Percentiles rank a stretch among this genome's conserved stretches.
These are phyloP conservation scores for Stegana nigrithorax DNA, from an alignment of 2,888 invertebrate genomes.

Conservation along the genomic window DNA sequence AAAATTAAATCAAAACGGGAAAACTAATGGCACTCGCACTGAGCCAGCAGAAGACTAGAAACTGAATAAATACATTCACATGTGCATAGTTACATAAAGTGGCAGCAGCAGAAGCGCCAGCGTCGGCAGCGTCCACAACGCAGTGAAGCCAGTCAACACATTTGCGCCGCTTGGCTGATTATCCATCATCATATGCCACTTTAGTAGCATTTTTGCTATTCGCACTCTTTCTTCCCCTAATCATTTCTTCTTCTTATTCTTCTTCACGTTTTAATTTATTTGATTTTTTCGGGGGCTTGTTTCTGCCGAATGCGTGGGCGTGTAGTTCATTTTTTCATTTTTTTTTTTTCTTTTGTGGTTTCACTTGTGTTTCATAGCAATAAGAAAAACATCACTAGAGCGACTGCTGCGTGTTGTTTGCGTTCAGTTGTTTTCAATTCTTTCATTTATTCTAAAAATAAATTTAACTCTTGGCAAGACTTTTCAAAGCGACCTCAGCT, in stretches of 20 bases:
- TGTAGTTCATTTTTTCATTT: not conserved
- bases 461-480: no score
- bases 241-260: not conserved
- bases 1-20: not conserved
- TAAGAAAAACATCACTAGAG: no score
- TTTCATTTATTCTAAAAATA: no score
- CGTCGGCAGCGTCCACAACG: not conserved
- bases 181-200: not conserved
- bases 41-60: not conserved
- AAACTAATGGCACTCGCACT: not conserved
- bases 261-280: not conserved
- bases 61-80: not conserved
- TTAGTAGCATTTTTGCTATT: no score
- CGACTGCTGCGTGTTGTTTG: no score
- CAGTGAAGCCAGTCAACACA: conserved; percentile 27
- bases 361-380: not conserved
- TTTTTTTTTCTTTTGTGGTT: not conserved
- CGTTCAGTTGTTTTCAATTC: no score
- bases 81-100: conserved; percentile 22
- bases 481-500: not conserved
- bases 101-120: not conserved
- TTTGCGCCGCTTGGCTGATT: conserved; percentile 38
- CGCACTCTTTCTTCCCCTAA: no score
- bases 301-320: not conserved
- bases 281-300: conserved; percentile 6